These are phyloP conservation scores for Otolemur garnettii DNA, from an alignment of 2,113 vertebrate species.

Conservation along the genomic window DNA sequence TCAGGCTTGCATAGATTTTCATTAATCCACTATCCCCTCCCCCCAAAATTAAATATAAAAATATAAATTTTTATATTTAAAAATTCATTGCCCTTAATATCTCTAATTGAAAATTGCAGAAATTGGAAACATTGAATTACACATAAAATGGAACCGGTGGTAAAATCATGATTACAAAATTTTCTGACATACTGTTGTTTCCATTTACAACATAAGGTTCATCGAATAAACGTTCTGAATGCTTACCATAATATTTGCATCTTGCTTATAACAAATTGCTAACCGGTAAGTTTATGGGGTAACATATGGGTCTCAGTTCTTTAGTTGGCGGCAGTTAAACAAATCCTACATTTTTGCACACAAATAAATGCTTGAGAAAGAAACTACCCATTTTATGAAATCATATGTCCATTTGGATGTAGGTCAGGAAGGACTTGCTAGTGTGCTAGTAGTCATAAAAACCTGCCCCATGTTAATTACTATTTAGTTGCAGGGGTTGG, in stretches of 20 bases:
- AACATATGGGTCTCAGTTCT: slow-evolving; percentile 83
- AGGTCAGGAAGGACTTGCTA: slow-evolving; percentile 74
- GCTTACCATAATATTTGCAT: slow-evolving; percentile 83
- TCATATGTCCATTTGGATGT: slow-evolving; percentile 84
- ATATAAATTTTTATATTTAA: slow-evolving; percentile 62
- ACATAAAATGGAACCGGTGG: slow-evolving; percentile 61
- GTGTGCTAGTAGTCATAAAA: slow-evolving; percentile 71
- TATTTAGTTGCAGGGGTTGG: slow-evolving; percentile 70
- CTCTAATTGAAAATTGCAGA: slow-evolving; percentile 35
- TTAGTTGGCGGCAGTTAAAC: slow-evolving; percentile 79
- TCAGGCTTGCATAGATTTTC: background rate
- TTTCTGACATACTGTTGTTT: slow-evolving; percentile 82
- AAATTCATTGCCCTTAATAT: slow-evolving; percentile 50
- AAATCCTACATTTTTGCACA: slow-evolving; percentile 80
- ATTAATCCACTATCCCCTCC: background rate
- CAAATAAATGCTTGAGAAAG: slow-evolving; percentile 82
- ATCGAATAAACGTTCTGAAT: slow-evolving; percentile 82
- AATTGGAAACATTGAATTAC: slow-evolving; percentile 47
- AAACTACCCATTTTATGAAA: slow-evolving; percentile 84
- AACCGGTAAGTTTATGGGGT: slow-evolving; percentile 83
- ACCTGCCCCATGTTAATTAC: slow-evolving; percentile 75
- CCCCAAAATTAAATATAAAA: too few species aligned
- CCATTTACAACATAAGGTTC: slow-evolving; percentile 82
- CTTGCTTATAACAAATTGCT: slow-evolving; percentile 84
- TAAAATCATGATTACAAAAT: slow-evolving; percentile 62